Evolutionary conservation across 2,113 vertebrate genomes (phyloP), one percentile per base, ranked within the genome.

Genomic region (Pimephales promelas): DNA sequence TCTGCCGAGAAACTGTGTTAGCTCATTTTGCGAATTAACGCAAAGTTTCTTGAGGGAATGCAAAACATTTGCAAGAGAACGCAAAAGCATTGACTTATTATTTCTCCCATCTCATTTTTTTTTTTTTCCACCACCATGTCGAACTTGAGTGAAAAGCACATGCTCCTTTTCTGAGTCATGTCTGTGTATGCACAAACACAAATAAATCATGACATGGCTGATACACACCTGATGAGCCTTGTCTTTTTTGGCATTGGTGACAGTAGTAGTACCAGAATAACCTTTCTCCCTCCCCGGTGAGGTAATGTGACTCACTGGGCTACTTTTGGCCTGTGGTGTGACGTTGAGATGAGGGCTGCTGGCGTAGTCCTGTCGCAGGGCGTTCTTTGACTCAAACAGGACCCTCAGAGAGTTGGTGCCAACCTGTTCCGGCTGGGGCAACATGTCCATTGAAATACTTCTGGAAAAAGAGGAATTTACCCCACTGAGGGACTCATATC

Each of bases 321-420:
- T 86, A 1, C 0, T 31, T 40, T 47, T 52, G 43, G 26, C 8
- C 45, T 71, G 62, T 34, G 88, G 34, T 0, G 1, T 6, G 4
- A 24, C 22, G 68, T 81, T 81, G 3, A 88, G 88, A 4, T 13
- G 40, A 10, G 86, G 74, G 81, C 83, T 89, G 88, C 89, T 92
- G 87, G 45, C 52, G 57, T 59, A 78, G 18, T 54, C 52, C 52
- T 54, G 52, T 54, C 52, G 18, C 18, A 54, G 18, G 52, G 52
- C 18, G 62, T 77, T 28, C 79, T 93, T 94, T 79, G 91, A 91
- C 89, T 94, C 94, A 72, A 93, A 94, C 87, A 94, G 83, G 10
- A 86, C 91, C 16, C 91, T 88, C 73, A 92, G 86, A 24, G 92
- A 89, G 57, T 54, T 90, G 83, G 92, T 79, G 20, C 91, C 82